Base-by-base conservation (phyloP, 2,113 vertebrate species). In the Balaeniceps rex region DNA sequence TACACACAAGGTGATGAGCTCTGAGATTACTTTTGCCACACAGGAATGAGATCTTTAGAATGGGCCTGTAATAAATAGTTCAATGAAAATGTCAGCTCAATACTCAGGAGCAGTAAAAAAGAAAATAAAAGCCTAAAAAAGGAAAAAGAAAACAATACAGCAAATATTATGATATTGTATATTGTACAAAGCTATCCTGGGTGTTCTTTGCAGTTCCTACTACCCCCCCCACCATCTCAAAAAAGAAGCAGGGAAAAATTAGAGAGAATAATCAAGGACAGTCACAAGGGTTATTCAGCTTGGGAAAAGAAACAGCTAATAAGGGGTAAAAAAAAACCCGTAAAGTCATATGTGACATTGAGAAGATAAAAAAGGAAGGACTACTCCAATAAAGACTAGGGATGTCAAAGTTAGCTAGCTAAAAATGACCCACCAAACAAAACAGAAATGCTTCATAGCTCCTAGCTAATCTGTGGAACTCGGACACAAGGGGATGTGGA, bases 41-140 rank as follows among this genome's bases (percentile, higher is more conserved):
- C 9, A 82, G 52, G 81, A 92, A 87, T 60, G 26, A 91, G 54
- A 91, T 88, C 21, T 94, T 87, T 83, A 70, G 60, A 63, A 74
- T 11, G 42, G 55, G n/a, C 51, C 40, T 71, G 60, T 81, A 94
- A 89, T 78, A 79, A 97, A 91, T 51, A 91, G 51, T 64, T 94
- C 80, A 55, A 55, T 60, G 72, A 93, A 94, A 96, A 81, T 87
- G 18, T 89, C 91, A 94, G 29, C 72, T 92, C 51, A 87, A 36
- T 64, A 71, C 42, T 81, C 72, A 68, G 26, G 12, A 81, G 55
- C 17, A 84, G 19, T 84, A 78, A 91, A 91, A 89, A 64, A 68
- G 15, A 71, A 93, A 88, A 77, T 11, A 74, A 28, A 66, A 33
- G 1, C 58, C 61, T 38, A 31, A 52, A 81, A 88, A 65, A 55